These are phyloP conservation scores for Gonatopus flavifemur DNA, from an alignment of 1,140 invertebrate species.

Conservation along the genomic window DNA sequence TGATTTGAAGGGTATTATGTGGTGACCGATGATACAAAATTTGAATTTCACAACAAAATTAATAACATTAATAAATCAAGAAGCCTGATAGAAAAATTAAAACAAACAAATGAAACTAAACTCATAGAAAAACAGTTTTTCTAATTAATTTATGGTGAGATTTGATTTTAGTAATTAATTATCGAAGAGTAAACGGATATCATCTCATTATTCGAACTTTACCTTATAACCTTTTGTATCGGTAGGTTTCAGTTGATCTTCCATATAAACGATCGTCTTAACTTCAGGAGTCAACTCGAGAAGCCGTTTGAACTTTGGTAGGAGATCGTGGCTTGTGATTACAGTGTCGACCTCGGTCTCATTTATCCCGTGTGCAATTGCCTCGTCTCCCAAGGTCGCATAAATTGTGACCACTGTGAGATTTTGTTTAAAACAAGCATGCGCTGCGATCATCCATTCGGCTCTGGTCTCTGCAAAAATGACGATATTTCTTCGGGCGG, in stretches of 20 bases:
- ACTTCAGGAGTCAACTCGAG: constrained; percentile 69
- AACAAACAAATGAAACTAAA: too few relatives aligned
- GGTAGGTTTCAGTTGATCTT: constrained; percentile 77
- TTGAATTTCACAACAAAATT: too few relatives aligned
- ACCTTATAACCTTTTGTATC: constrained; percentile 70
- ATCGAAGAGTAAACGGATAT: too few relatives aligned
- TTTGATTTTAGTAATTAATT: neutral
- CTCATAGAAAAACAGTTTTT: constrained; percentile 1
- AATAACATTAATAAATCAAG: too few relatives aligned
- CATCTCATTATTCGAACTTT: constrained; percentile 29
- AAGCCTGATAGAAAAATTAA: too few relatives aligned
- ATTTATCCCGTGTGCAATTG: constrained; percentile 92
- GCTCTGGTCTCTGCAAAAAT: constrained; percentile 96
- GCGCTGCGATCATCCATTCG: constrained; percentile 95
- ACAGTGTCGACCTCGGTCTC: constrained; percentile 92
- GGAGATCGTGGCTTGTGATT: constrained; percentile 84
- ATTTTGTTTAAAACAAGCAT: constrained; percentile 91
- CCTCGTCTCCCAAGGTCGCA: constrained; percentile 94
- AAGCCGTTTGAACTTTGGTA: constrained; percentile 86
- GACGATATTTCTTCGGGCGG: constrained; percentile 74
- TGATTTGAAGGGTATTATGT: too few relatives aligned
- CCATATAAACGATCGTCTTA: constrained; percentile 84
- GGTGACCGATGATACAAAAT: too few relatives aligned
- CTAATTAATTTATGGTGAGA: neutral
- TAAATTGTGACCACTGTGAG: constrained; percentile 91